Evolutionary conservation across 2,888 invertebrate species (phyloP).

Genomic region (Cerastis rubricosa): DNA sequence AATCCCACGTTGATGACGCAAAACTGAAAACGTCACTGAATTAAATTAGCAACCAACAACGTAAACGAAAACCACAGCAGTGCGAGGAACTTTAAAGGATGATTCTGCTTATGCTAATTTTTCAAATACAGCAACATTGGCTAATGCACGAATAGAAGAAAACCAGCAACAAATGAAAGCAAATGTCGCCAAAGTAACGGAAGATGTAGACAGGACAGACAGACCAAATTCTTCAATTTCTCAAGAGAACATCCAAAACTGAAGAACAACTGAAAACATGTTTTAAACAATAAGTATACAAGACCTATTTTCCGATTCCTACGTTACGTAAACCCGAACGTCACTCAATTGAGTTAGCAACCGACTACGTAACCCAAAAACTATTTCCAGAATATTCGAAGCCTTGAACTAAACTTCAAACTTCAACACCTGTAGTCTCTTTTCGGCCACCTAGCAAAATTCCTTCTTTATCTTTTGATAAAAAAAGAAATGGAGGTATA

Average conservation of each 20-base stretch:
- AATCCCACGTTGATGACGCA: slow-evolving; percentile 7
- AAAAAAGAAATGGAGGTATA: slow-evolving; percentile 36
- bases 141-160: neutral
- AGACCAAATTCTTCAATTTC: neutral
- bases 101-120: neutral
- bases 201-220: neutral
- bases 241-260: neutral
- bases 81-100: neutral
- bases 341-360: slow-evolving; percentile 6
- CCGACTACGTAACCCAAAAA: neutral
- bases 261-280: neutral
- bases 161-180: neutral
- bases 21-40: slow-evolving; percentile 13
- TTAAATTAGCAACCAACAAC: neutral
- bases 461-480: slow-evolving; percentile 54
- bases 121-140: neutral
- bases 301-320: neutral
- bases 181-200: neutral
- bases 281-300: neutral
- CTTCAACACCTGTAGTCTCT: neutral
- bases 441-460: slow-evolving; percentile 36
- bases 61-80: neutral
- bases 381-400: slow-evolving; percentile 35
- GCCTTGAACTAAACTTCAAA: slow-evolving; percentile 41
- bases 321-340: slow-evolving; percentile 25